These are phyloP conservation scores for Ariolimax columbianus DNA, from an alignment of 2,888 invertebrate species.

Conservation along the genomic window DNA sequence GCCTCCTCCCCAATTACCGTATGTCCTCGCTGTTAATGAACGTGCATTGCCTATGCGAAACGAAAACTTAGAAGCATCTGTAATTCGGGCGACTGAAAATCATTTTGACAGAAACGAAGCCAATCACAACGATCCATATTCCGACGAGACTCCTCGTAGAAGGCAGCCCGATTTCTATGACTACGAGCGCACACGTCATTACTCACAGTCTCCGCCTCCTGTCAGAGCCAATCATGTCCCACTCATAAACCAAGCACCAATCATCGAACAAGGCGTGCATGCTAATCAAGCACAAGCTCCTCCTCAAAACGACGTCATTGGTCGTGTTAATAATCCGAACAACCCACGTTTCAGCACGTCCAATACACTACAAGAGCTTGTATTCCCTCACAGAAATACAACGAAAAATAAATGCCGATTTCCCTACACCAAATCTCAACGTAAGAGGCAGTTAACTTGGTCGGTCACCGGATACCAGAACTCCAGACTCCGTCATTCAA, in stretches of 20 bases:
- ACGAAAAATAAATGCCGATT: background rate
- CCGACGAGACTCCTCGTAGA: background rate
- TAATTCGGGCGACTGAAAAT: background rate
- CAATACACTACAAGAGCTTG: background rate
- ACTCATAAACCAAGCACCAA: background rate
- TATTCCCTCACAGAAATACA: constrained; percentile 30
- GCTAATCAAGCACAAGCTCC: background rate
- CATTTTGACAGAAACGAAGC: background rate
- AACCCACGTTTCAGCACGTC: background rate
- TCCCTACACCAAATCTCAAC: background rate
- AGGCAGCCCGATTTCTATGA: background rate
- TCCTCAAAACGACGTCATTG: background rate
- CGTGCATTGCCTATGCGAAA: background rate
- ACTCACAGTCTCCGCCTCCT: constrained; percentile 30
- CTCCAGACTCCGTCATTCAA: no score
- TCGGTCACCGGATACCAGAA: background rate
- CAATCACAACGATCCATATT: background rate
- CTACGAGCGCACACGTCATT: constrained; percentile 20
- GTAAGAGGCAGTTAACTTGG: background rate
- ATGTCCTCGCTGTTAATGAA: background rate
- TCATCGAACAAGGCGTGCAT: background rate
- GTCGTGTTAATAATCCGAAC: background rate
- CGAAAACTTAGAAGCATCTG: background rate
- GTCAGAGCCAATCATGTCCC: background rate
- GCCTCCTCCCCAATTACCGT: no score